phyloP scores from a whole-genome alignment of 2,113 vertebrate species.

The Cygnus buccinator region DNA sequence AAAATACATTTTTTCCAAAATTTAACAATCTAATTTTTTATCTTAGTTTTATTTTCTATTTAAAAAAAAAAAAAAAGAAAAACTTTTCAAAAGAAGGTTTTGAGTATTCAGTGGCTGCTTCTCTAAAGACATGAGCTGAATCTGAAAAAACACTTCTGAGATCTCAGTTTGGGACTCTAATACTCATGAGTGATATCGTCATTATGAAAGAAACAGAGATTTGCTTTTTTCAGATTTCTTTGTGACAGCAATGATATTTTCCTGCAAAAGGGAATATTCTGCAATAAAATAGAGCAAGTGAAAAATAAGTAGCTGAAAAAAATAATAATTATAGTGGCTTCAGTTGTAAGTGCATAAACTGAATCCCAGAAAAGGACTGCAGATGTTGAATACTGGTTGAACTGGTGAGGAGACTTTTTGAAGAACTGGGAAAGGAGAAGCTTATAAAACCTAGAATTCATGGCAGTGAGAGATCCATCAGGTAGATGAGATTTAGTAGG shows the following conservation, averaged over 20 bases:
- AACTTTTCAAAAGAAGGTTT: neutral
- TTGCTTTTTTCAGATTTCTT: neutral
- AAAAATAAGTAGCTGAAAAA: neutral
- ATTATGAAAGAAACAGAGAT: neutral
- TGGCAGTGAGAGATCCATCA: neutral
- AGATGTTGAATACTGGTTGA: neutral
- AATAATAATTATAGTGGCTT: neutral
- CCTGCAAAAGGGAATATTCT: neutral
- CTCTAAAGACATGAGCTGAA: neutral
- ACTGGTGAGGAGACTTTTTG: neutral
- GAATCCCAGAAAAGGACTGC: neutral
- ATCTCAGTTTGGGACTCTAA: neutral
- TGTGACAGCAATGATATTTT: neutral
- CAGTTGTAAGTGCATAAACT: neutral
- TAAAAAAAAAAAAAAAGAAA: neutral
- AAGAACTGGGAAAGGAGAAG: neutral
- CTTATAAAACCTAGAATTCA: neutral
- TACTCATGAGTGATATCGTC: neutral
- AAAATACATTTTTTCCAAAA: neutral
- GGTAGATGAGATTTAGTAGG: neutral
- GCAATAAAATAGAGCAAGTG: neutral
- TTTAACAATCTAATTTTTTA: neutral
- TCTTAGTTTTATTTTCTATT: neutral
- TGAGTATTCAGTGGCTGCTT: neutral
- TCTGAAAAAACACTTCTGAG: neutral